phyloP scores from a whole-genome alignment of 2,888 invertebrate species.

The Zygogramma bicolorata region DNA sequence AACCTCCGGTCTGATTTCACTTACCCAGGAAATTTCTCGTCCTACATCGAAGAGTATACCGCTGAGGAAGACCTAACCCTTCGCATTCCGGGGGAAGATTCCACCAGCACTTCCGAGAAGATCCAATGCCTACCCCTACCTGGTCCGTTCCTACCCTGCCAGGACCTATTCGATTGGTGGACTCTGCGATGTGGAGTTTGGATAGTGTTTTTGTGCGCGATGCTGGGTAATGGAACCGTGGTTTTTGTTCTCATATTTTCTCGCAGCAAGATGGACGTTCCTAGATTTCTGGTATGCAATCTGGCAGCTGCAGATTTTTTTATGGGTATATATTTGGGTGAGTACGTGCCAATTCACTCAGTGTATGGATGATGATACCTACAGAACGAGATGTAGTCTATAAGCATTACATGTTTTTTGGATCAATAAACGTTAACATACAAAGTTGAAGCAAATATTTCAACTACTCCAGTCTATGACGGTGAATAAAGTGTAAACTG shows the following conservation, averaged over 20 bases:
- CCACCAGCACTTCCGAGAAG: constrained; percentile 61
- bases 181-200: constrained; percentile 96
- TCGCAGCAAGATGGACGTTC: constrained; percentile 95
- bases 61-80: constrained; percentile 71
- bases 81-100: constrained; percentile 56
- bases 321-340: constrained; percentile 94
- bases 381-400: too few relatives aligned
- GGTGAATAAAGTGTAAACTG: too few relatives aligned
- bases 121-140: constrained; percentile 88
- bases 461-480: too few relatives aligned
- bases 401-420: too few relatives aligned
- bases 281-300: constrained; percentile 96
- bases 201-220: constrained; percentile 95
- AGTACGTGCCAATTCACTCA: too few relatives aligned
- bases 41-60: constrained; percentile 80
- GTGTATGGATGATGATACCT: too few relatives aligned
- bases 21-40: constrained; percentile 77
- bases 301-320: constrained; percentile 96
- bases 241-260: constrained; percentile 93
- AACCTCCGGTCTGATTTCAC: constrained; percentile 77
- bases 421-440: too few relatives aligned
- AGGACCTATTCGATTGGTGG: constrained; percentile 98
- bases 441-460: too few relatives aligned
- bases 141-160: constrained; percentile 94
- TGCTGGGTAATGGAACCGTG: constrained; percentile 96